phyloP scores from a whole-genome alignment of 2,113 vertebrate species.

The Urocynchramus pylzowi region DNA sequence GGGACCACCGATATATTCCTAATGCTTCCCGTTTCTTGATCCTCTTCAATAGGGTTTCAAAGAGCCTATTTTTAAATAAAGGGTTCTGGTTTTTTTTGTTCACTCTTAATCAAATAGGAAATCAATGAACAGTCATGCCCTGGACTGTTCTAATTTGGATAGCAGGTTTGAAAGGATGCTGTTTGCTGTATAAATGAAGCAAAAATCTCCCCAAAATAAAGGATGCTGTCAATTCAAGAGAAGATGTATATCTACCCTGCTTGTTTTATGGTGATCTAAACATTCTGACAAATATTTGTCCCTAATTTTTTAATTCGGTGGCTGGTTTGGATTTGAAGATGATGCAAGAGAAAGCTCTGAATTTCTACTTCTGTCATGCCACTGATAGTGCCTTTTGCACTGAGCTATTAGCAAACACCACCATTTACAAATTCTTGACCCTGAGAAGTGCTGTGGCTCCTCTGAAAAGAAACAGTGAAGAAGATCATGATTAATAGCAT shows the following conservation, averaged over 20 bases:
- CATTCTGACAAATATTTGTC: not conserved
- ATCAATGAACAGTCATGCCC: slow-evolving; percentile 12
- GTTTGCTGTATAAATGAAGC: not conserved
- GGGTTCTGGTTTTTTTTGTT: not conserved
- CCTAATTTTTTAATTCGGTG: not conserved
- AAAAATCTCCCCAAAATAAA: not conserved
- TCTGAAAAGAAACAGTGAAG: not conserved
- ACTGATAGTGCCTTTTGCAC: not conserved
- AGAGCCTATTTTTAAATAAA: not conserved
- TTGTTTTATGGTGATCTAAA: not conserved
- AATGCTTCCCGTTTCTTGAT: not conserved
- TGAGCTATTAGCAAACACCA: not conserved
- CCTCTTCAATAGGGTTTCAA: not conserved
- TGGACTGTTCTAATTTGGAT: not conserved
- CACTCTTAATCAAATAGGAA: slow-evolving; percentile 24
- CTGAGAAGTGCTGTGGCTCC: not conserved
- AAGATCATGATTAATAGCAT: not conserved
- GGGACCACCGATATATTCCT: not conserved
- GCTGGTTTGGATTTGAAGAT: not conserved
- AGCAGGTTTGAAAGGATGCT: not conserved
- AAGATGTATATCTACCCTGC: not conserved
- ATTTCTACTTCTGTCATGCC: not conserved
- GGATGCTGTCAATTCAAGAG: not conserved
- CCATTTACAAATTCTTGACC: not conserved
- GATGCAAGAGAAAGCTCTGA: not conserved